Conservation (phyloP, 2,113 vertebrate genomes). For the Catharus fuscescens region DNA sequence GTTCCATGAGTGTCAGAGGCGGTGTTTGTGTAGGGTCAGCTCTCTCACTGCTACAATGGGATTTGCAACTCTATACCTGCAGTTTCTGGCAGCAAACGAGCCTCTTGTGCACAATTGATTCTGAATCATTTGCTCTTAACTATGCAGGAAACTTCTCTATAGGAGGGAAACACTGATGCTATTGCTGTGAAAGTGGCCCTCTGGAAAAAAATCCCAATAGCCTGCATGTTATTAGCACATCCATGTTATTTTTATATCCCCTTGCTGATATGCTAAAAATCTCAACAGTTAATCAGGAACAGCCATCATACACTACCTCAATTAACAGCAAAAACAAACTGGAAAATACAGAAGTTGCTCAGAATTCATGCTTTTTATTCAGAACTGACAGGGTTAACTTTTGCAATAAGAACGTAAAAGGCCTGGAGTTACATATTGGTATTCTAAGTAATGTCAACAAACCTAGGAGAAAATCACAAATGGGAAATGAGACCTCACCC, state of each 20-base stretch:
- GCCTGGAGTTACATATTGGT: too few relatives aligned
- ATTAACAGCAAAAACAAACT: neutral
- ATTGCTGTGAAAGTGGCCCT: neutral
- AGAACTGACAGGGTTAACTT: neutral
- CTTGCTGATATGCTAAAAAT: neutral
- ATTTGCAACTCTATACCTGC: neutral
- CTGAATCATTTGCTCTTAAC: neutral
- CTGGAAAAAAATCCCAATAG: neutral
- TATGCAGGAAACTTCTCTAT: neutral
- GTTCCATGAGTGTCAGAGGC: neutral
- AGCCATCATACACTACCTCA: neutral
- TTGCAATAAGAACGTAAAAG: neutral
- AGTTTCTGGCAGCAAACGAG: neutral
- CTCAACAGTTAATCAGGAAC: neutral
- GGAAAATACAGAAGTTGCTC: neutral
- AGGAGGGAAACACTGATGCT: neutral
- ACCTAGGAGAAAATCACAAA: neutral
- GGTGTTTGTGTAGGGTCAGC: neutral
- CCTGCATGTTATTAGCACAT: neutral
- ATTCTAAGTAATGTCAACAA: neutral
- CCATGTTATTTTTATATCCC: neutral
- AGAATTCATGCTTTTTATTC: neutral
- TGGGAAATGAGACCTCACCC: neutral
- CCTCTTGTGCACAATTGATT: neutral
- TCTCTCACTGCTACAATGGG: neutral